Base-by-base conservation (phyloP, 2,888 invertebrate genomes). In the Syrphus vitripennis region DNA sequence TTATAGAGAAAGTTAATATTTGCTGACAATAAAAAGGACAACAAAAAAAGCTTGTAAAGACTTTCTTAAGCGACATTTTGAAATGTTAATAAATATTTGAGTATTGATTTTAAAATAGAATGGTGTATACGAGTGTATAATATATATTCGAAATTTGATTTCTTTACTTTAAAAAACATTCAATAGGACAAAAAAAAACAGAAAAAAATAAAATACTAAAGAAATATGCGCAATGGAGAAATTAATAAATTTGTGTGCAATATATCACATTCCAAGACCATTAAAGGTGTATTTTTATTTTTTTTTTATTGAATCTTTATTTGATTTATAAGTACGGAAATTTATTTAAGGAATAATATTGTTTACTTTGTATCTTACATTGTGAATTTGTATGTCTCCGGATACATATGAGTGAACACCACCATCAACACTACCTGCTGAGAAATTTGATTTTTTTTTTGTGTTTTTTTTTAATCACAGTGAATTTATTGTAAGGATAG, bases 311-410 rank as follows among this genome's bases (percentile, higher is more conserved):
- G 4, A 48, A 10, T 67, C 55, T 63, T 42, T 65, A 40, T 53
- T 65, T 55, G 76, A 70, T 37, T 55, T 63, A 76, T 75, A 75
- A 37, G 34, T 14, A 65, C 19, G 24, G 69, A 81, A 77, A 71
- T 72, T 59, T 50, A 65, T 77, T 76, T 77, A 55, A 69, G 45
- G 34, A 74, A 72, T 67, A 70, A 71, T 29, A 69, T 53, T 59
- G 4, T 61, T 74, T 57, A 48, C 31, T 83, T 78, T 79, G 76
- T 71, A 81, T 90, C 91, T 92, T 92, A 92, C 91, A 91, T 92
- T 91, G 90, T 92, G 91, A 89, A 92, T 90, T 88, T 92, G 91
- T 89, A 92, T 89, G 89, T 92, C 92, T 89, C 90, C 92, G 88
- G 91, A 89, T 89, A 90, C 89, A 88, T 90, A 89, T 88, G 90